These are phyloP conservation scores for Cordilura impudica DNA, from an alignment of 2,888 invertebrate species.

Conservation along the genomic window DNA sequence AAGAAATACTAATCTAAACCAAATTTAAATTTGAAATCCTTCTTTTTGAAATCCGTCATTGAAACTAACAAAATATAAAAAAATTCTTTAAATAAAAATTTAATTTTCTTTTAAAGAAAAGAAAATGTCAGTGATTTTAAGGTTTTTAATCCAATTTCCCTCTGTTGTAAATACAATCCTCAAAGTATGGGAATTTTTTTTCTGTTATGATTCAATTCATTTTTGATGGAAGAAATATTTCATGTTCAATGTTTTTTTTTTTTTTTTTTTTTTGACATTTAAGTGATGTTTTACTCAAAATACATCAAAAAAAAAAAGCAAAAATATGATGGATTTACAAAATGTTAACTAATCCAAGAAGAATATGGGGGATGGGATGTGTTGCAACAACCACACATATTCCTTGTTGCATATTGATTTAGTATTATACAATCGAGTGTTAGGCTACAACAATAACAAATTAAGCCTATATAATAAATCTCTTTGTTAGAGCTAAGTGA, in stretches of 20 bases:
- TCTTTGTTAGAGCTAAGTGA: background rate
- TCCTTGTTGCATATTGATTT: background rate
- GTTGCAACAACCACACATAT: constrained; percentile 1
- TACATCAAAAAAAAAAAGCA: background rate
- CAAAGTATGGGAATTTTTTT: constrained; percentile 3
- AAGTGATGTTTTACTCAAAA: constrained; percentile 30
- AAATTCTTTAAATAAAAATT: no score
- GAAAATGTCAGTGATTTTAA: background rate
- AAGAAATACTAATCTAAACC: background rate
- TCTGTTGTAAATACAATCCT: background rate
- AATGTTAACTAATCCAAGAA: background rate
- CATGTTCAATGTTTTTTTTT: background rate
- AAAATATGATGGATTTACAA: background rate
- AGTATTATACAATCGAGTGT: background rate
- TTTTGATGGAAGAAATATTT: constrained; percentile 28
- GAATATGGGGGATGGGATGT: constrained; percentile 6
- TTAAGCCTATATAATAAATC: background rate
- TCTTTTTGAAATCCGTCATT: background rate
- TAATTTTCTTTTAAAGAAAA: background rate
- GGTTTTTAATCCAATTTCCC: background rate
- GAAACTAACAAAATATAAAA: no score
- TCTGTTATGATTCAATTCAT: constrained; percentile 23
- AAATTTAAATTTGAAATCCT: background rate
- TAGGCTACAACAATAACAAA: background rate
- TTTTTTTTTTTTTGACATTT: background rate